Conservation (phyloP, 2,888 invertebrate species). For the Oscheius sp. region DNA sequence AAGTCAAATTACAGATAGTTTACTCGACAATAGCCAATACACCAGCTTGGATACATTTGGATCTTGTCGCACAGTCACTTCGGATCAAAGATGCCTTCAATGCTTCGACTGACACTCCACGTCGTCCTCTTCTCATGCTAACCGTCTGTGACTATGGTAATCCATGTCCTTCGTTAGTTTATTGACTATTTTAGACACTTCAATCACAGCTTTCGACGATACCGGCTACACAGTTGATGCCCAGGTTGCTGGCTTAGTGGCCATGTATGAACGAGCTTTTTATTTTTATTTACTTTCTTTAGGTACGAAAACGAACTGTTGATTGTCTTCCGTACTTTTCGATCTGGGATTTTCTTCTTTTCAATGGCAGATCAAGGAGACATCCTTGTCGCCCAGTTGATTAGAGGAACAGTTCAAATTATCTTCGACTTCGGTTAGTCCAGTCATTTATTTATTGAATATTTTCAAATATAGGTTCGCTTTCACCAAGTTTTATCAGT, state of each 20-base stretch:
- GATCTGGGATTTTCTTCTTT: conserved; percentile 70
- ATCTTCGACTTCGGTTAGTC: conserved; percentile 69
- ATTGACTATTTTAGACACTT: conserved; percentile 46
- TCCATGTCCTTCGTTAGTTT: neutral
- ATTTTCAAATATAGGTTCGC: conserved; percentile 43
- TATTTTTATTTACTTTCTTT: too few relatives aligned
- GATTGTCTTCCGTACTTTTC: conserved; percentile 67
- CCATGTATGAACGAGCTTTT: too few relatives aligned
- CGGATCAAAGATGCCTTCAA: conserved; percentile 60
- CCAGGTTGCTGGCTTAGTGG: conserved; percentile 61
- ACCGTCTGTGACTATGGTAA: conserved; percentile 61
- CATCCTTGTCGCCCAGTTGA: conserved; percentile 67
- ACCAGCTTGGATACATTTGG: conserved; percentile 64
- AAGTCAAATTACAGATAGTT: conserved; percentile 56
- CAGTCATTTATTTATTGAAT: neutral
- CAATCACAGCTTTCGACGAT: conserved; percentile 66
- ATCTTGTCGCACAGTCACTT: conserved; percentile 60
- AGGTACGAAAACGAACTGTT: conserved; percentile 71
- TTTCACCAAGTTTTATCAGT: conserved; percentile 60
- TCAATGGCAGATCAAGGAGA: conserved; percentile 72
- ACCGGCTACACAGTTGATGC: conserved; percentile 65
- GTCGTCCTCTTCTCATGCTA: conserved; percentile 58
- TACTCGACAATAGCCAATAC: conserved; percentile 66
- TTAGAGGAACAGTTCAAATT: conserved; percentile 66
- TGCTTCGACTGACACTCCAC: conserved; percentile 43